Percentiles rank a stretch among this genome's conserved stretches.
These are phyloP conservation scores for Serranochromis macrocephalus DNA, from an alignment of 2,113 vertebrate species.

Conservation along the genomic window DNA sequence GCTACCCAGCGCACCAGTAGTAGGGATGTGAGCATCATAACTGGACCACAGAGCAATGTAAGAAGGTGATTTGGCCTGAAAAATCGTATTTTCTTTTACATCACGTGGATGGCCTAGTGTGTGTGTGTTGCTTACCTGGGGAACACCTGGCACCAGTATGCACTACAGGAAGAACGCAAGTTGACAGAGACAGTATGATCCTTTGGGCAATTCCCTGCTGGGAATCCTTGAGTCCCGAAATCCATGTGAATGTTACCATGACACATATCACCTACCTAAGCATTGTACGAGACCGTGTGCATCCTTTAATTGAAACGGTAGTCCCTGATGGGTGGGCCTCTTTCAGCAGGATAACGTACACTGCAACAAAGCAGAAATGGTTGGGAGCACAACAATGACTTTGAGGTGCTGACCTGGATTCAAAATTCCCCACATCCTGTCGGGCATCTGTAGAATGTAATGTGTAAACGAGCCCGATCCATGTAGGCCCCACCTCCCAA, in stretches of 20 bases:
- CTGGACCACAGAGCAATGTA: neutral
- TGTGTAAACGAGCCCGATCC: neutral
- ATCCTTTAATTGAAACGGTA: neutral
- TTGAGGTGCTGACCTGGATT: neutral
- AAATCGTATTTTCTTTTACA: accelerated
- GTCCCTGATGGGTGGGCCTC: neutral
- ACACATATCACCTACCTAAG: neutral
- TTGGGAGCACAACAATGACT: neutral
- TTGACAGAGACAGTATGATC: neutral
- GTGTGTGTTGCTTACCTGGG: neutral
- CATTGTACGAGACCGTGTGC: neutral
- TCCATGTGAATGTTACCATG: neutral
- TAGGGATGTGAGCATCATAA: neutral
- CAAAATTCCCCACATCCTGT: neutral
- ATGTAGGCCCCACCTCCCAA: neutral
- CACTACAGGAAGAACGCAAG: neutral
- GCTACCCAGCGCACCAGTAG: neutral
- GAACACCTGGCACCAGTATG: neutral
- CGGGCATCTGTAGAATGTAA: neutral
- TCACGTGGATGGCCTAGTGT: neutral
- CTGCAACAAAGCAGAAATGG: neutral
- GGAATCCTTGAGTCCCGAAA: neutral
- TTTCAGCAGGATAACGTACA: neutral
- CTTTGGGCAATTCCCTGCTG: neutral
- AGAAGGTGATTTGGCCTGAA: neutral